Base-by-base conservation (phyloP, 2,113 vertebrate genomes). In the Ochotona princeps region DNA sequence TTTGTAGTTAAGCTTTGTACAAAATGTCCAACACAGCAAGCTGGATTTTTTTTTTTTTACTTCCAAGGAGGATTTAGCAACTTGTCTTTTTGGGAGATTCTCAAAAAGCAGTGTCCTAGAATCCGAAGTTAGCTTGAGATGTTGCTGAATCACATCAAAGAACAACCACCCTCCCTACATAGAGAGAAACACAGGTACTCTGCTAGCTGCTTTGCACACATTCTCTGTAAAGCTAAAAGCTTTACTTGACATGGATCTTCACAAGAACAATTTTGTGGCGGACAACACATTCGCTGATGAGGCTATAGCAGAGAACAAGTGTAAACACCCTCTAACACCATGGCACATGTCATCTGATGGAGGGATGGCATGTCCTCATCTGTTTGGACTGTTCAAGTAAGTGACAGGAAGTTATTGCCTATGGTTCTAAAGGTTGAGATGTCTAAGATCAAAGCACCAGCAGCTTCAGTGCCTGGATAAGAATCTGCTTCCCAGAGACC, bases 51-150 rank as follows among this genome's bases (percentile, higher is more conserved):
- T 49, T 74, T 91, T 80, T 67, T 35, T 74, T 65, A 38, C 32
- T 93, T 82, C 78, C 90, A 63, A 79, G 87, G 85, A 35, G 38
- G 38, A 96, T 94, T 90, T 93, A 93, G 44, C 49, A 79, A 79
- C 28, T 44, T 93, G 49, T 95, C 90, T 78, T 94, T 44, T 67
- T 65, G 88, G 70, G 92, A 95, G 60, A 78, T 8, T 57, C 54
- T 84, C 69, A 69, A 8, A 17, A 30, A 93, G 30, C 25, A 25
- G 23, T 54, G 63, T 83, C 57, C 90, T 91, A 69, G 82, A 94
- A 94, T 94, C 30, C 73, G 66, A 91, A 90, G 86, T 83, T 65
- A n/a, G 9, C n/a, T 76, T 94, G 85, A 86, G 28, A 87, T 66
- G 23, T 25, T 61, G 30, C 57, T 88, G 44, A 81, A 65, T 14